Percentiles rank a stretch among this genome's conserved stretches.
These are phyloP conservation scores for Callosobruchus maculatus DNA, from an alignment of 2,888 invertebrate genomes.

Conservation along the genomic window DNA sequence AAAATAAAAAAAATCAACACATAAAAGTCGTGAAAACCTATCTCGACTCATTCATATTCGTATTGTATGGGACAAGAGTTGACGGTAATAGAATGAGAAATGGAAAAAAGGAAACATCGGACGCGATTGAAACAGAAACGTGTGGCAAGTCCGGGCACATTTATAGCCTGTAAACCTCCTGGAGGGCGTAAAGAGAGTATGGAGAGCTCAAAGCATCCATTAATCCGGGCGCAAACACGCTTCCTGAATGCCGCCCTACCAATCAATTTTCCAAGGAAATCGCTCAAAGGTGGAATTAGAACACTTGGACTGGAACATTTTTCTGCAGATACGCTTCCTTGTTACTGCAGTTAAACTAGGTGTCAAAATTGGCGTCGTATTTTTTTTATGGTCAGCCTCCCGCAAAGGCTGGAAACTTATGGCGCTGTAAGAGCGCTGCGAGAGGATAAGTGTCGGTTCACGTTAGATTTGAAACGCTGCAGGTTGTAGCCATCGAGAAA, in stretches of 20 bases:
- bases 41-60: too few relatives aligned
- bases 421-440: too few relatives aligned
- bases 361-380: neutral
- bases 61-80: neutral
- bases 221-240: neutral
- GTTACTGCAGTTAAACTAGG: neutral
- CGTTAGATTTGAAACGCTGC: too few relatives aligned
- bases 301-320: neutral
- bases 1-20: too few relatives aligned
- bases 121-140: neutral
- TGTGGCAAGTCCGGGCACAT: neutral
- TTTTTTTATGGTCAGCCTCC: too few relatives aligned
- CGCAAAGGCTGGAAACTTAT: too few relatives aligned
- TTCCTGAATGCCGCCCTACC: neutral
- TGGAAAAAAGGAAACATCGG: neutral
- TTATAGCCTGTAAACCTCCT: neutral
- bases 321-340: neutral
- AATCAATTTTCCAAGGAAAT: neutral
- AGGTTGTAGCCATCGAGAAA: too few relatives aligned
- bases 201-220: neutral
- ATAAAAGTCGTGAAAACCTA: too few relatives aligned
- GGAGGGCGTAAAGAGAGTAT: neutral
- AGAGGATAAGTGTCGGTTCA: too few relatives aligned
- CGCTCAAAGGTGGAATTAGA: neutral
- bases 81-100: neutral